A percentile compares a stretch with the other conserved stretches of the same genome.
These are phyloP conservation scores for Synergus umbraculus DNA, from an alignment of 2,888 invertebrate genomes.

Conservation along the genomic window DNA sequence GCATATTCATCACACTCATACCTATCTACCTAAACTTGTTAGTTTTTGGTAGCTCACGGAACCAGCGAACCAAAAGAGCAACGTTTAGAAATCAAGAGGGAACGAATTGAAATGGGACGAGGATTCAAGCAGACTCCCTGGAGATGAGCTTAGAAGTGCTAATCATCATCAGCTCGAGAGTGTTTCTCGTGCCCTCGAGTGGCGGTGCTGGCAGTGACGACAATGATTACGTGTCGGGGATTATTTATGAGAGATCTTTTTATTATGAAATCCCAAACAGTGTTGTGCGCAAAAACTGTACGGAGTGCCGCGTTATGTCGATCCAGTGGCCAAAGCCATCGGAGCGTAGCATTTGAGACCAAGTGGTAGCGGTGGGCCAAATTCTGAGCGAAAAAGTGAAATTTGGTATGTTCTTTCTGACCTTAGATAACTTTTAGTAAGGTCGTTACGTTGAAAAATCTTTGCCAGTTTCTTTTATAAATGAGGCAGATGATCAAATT, in stretches of 20 bases:
- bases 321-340: not conserved
- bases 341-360: slow-evolving; percentile 20
- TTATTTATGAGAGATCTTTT: not conserved
- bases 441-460: not conserved
- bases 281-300: slow-evolving; percentile 26
- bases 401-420: slow-evolving; percentile 24
- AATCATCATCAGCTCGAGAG: slow-evolving; percentile 14
- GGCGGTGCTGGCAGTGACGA: not conserved
- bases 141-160: not conserved
- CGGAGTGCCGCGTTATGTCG: slow-evolving; percentile 19
- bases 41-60: slow-evolving; percentile 33
- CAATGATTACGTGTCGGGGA: not conserved
- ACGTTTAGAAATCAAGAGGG: not conserved
- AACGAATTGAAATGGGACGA: not conserved
- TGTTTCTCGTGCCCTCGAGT: slow-evolving; percentile 21
- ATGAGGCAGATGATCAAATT: not conserved
- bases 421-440: not conserved
- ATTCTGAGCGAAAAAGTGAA: not conserved
- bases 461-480: not conserved
- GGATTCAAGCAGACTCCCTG: not conserved
- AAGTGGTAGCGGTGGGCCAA: slow-evolving; percentile 19
- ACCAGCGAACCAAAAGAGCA: slow-evolving; percentile 1
- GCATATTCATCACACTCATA: slow-evolving; percentile 9
- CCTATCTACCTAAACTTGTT: slow-evolving; percentile 11
- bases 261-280: slow-evolving; percentile 12